Evolutionary conservation across 2,888 invertebrate species (phyloP).

Genomic region (Petrolisthes manimaculis): DNA sequence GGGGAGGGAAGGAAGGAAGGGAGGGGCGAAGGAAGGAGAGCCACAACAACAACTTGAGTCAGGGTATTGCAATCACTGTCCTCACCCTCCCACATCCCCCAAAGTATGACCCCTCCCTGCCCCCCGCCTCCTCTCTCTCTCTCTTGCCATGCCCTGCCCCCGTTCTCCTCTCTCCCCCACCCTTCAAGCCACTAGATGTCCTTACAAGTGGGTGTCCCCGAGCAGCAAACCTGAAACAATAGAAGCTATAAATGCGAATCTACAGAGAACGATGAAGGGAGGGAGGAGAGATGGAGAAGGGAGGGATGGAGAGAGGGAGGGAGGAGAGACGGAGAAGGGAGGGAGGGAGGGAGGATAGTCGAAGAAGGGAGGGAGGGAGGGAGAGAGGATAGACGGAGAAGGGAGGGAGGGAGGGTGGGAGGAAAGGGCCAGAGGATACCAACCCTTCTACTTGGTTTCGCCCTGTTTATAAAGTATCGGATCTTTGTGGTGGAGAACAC

Average conservation of each 20-base stretch:
- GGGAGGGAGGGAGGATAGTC: neutral
- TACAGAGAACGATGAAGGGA: neutral
- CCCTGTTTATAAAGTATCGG: constrained; percentile 26
- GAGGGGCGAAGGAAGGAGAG: too few species aligned
- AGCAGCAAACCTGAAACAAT: constrained; percentile 30
- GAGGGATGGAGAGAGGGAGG: neutral
- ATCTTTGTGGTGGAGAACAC: neutral
- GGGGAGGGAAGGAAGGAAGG: too few species aligned
- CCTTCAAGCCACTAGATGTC: neutral
- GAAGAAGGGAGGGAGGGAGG: constrained; percentile 4
- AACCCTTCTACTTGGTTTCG: constrained; percentile 19
- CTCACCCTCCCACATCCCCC: neutral
- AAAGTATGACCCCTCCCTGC: neutral
- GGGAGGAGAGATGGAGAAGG: too few species aligned
- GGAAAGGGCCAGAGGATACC: constrained; percentile 9
- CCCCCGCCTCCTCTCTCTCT: neutral
- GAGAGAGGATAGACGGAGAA: neutral
- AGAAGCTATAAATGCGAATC: constrained; percentile 48
- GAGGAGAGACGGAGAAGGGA: neutral
- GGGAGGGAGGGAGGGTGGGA: neutral
- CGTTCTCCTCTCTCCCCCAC: neutral
- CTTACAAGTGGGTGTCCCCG: constrained; percentile 23
- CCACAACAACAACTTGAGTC: too few species aligned
- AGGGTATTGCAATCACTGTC: neutral
- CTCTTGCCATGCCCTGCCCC: neutral